Evolutionary conservation across 2,888 invertebrate genomes (phyloP).

Genomic region (Scrobipalpa costella): DNA sequence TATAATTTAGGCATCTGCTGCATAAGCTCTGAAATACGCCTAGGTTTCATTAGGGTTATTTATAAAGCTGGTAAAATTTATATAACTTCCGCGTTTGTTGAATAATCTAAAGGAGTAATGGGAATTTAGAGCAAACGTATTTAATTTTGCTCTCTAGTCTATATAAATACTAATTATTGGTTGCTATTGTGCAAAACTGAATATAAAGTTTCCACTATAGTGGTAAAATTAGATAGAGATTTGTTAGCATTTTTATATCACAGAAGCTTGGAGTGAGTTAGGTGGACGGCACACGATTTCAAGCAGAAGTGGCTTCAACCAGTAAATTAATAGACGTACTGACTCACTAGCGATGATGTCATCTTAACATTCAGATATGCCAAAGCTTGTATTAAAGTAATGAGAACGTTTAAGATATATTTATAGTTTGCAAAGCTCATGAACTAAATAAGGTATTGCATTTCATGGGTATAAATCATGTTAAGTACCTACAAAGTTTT

Average conservation of each 20-base stretch:
- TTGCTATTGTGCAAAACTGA: conserved; percentile 12
- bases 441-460: neutral
- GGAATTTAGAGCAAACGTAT: conserved; percentile 37
- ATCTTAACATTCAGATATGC: conserved; percentile 38
- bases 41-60: conserved; percentile 42
- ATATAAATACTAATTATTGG: conserved; percentile 24
- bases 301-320: conserved; percentile 57
- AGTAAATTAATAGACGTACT: conserved; percentile 52
- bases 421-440: too few species aligned
- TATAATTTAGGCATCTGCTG: conserved; percentile 39
- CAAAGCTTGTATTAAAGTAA: neutral
- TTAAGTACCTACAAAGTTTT: too few species aligned
- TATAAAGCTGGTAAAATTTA: conserved; percentile 43
- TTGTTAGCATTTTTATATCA: neutral
- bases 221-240: neutral
- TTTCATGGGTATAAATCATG: neutral
- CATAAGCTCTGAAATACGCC: conserved; percentile 36
- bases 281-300: conserved; percentile 32
- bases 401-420: too few species aligned
- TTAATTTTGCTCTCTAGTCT: conserved; percentile 43
- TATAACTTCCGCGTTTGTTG: conserved; percentile 44
- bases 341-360: conserved; percentile 63
- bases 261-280: neutral
- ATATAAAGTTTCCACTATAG: neutral
- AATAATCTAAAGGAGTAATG: conserved; percentile 41